These are phyloP conservation scores for Cololabis saira DNA, from an alignment of 2,113 vertebrate species.

Conservation along the genomic window DNA sequence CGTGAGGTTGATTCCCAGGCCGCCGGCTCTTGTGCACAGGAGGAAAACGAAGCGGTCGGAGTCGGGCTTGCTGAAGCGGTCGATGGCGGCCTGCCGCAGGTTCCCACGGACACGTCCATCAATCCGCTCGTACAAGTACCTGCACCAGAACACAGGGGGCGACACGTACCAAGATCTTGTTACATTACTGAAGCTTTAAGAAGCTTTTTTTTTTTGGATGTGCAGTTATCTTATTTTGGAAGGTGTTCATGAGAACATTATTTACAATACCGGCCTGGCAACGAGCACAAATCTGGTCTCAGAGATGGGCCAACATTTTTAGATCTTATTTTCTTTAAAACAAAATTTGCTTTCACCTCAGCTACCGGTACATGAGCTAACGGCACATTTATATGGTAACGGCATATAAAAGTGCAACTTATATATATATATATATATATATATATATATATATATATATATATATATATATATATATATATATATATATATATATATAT, in stretches of 20 bases:
- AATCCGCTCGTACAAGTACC: slow-evolving; percentile 96
- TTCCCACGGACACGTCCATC: slow-evolving; percentile 97
- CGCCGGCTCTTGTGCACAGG: slow-evolving; percentile 95
- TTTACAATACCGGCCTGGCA: slow-evolving; percentile 53
- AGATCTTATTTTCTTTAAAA: no score
- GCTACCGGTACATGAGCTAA: no score
- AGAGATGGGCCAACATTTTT: background rate
- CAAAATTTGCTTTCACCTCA: no score
- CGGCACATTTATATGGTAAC: no score
- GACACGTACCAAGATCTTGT: background rate
- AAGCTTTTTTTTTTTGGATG: slow-evolving; percentile 29
- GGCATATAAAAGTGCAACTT: no score
- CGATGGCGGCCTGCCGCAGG: slow-evolving; percentile 95
- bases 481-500: no score
- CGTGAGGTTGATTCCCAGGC: slow-evolving; percentile 96
- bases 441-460: no score
- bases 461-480: no score
- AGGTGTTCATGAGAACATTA: slow-evolving; percentile 61
- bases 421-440: no score
- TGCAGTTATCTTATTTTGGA: slow-evolving; percentile 58
- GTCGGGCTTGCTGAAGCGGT: slow-evolving; percentile 97
- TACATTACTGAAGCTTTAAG: background rate
- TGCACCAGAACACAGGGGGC: slow-evolving; percentile 53
- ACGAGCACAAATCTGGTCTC: slow-evolving; percentile 20
- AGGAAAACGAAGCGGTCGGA: slow-evolving; percentile 98